Evolutionary conservation across 2,888 invertebrate genomes (phyloP).

Genomic region (Fissipunctia ypsillon): DNA sequence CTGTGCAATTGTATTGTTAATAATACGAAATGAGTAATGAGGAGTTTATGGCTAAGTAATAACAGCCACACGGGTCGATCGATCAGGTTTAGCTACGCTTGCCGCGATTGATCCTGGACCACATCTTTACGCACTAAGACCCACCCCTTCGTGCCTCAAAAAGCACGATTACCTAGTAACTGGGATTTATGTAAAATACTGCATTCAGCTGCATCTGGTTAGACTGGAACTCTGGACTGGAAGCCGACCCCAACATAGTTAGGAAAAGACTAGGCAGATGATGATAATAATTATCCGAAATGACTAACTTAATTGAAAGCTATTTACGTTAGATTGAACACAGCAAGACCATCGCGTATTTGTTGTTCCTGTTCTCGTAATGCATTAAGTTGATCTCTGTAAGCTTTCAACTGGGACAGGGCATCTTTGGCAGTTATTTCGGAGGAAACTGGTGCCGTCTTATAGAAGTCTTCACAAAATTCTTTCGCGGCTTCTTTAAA

Average conservation of each 20-base stretch:
- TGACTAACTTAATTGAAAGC: constrained; percentile 1
- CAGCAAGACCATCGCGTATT: constrained; percentile 93
- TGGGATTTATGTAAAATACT: too few species aligned
- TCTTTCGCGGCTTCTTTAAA: constrained; percentile 93
- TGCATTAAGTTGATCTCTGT: constrained; percentile 88
- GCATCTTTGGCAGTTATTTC: constrained; percentile 91
- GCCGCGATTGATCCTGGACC: background rate
- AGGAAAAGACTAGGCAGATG: background rate
- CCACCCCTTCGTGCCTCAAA: background rate
- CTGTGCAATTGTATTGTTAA: background rate
- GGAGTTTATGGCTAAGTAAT: background rate
- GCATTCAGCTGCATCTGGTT: background rate
- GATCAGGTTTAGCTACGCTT: background rate
- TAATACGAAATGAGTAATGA: background rate
- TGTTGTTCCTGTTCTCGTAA: constrained; percentile 92
- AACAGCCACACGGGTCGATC: background rate
- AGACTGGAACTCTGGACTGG: background rate
- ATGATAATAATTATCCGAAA: background rate
- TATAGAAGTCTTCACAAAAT: constrained; percentile 93
- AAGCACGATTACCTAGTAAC: too few species aligned
- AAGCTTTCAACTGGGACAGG: constrained; percentile 88
- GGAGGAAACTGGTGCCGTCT: constrained; percentile 92
- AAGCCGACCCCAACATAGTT: background rate
- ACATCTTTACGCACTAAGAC: background rate
- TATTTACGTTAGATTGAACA: constrained; percentile 93